Conservation (phyloP, 2,113 vertebrate species). For the Scolopax mira region DNA sequence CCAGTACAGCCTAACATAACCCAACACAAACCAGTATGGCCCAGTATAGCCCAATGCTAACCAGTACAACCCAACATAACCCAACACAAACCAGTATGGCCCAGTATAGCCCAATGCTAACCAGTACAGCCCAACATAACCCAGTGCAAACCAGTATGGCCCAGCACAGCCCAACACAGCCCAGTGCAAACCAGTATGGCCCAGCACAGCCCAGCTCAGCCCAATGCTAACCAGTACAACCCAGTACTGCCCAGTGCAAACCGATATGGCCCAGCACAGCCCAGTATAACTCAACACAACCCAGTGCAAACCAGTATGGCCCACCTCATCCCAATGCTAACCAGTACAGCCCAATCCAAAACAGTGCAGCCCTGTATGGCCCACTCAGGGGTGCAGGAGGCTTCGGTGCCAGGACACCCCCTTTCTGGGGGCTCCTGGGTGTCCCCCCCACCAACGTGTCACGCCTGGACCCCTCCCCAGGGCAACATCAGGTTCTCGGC, state of each 20-base stretch:
- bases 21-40: too few species aligned
- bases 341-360: neutral
- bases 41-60: neutral
- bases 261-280: too few species aligned
- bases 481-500: constrained; percentile 82
- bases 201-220: too few species aligned
- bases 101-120: fast-evolving
- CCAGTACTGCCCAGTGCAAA: neutral
- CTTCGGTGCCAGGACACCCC: neutral
- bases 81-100: neutral
- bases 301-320: too few species aligned
- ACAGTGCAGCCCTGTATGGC: too few species aligned
- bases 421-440: neutral
- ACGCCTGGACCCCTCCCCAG: constrained; percentile 64
- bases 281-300: neutral
- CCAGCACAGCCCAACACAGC: fast-evolving
- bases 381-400: fast-evolving
- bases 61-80: neutral
- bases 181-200: neutral
- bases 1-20: too few species aligned
- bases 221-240: too few species aligned
- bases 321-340: neutral
- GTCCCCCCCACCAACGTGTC: too few species aligned
- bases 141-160: neutral
- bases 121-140: neutral